These are phyloP conservation scores for Malurus melanocephalus DNA, from an alignment of 2,113 vertebrate genomes.

Conservation along the genomic window DNA sequence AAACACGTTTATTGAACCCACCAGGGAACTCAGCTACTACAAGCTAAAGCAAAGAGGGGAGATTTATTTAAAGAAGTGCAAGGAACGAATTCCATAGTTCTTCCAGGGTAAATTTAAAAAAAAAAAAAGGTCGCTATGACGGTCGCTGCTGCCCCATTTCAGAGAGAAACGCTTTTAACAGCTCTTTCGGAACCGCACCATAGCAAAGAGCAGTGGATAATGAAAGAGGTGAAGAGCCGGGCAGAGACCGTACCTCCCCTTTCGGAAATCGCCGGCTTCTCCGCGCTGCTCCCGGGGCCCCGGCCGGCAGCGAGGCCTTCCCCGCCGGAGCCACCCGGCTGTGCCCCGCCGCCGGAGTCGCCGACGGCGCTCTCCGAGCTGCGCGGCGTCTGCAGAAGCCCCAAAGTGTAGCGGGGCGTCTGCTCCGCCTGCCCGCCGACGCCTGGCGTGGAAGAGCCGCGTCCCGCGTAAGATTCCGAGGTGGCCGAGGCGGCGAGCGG, in stretches of 20 bases:
- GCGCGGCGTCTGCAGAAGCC: slow-evolving; percentile 44
- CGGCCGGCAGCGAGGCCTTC: background rate
- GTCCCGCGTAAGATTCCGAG: background rate
- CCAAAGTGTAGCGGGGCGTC: background rate
- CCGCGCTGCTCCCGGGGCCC: background rate
- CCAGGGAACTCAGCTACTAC: background rate
- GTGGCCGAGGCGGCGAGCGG: accelerated
- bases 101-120: background rate
- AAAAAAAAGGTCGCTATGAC: accelerated
- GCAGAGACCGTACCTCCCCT: background rate
- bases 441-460: background rate
- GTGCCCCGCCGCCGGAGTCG: background rate
- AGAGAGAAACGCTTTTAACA: background rate
- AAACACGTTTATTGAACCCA: background rate
- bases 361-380: background rate
- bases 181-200: background rate
- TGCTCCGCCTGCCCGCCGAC: background rate
- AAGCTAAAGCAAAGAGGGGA: background rate
- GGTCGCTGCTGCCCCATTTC: background rate
- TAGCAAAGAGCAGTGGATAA: accelerated
- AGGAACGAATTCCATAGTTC: background rate
- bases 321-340: background rate
- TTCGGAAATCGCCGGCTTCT: background rate
- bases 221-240: accelerated
- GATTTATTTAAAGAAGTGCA: no score